These are phyloP conservation scores for Dryoscopus gambensis DNA, from an alignment of 2,113 vertebrate genomes.

Conservation along the genomic window DNA sequence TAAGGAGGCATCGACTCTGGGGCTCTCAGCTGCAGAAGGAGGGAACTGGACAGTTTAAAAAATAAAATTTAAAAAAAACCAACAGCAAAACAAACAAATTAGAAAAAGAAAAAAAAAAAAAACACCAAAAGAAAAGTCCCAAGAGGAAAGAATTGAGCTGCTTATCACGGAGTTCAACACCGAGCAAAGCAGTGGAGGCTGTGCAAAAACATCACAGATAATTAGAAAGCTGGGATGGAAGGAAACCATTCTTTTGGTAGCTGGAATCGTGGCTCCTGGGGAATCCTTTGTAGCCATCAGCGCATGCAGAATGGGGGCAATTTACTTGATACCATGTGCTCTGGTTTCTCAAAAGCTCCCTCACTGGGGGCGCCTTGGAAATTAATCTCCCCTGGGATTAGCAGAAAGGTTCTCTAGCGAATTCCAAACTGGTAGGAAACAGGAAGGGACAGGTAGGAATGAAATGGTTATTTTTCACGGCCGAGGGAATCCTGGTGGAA, in stretches of 20 bases:
- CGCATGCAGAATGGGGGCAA: background rate
- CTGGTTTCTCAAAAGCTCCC: background rate
- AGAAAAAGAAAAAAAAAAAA: background rate
- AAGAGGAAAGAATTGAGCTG: background rate
- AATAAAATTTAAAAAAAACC: background rate
- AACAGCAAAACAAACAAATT: background rate
- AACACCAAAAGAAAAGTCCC: background rate
- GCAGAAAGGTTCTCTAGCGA: background rate
- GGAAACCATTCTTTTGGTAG: background rate
- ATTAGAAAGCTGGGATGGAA: background rate
- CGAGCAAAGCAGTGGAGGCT: background rate
- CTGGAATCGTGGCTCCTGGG: background rate
- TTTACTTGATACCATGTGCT: background rate
- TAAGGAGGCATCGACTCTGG: background rate
- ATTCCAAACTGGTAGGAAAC: background rate
- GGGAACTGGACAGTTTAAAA: background rate
- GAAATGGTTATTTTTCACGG: background rate
- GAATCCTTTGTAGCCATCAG: background rate
- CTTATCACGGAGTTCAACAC: background rate
- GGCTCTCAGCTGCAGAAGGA: background rate
- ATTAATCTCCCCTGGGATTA: background rate
- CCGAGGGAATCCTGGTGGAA: background rate
- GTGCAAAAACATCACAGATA: background rate
- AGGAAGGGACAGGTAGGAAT: background rate
- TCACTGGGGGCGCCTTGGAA: background rate